Evolutionary conservation across 1,140 invertebrate genomes (phyloP), one percentile per base, ranked within the genome.

Genomic region (Mactra quadrangularis): DNA sequence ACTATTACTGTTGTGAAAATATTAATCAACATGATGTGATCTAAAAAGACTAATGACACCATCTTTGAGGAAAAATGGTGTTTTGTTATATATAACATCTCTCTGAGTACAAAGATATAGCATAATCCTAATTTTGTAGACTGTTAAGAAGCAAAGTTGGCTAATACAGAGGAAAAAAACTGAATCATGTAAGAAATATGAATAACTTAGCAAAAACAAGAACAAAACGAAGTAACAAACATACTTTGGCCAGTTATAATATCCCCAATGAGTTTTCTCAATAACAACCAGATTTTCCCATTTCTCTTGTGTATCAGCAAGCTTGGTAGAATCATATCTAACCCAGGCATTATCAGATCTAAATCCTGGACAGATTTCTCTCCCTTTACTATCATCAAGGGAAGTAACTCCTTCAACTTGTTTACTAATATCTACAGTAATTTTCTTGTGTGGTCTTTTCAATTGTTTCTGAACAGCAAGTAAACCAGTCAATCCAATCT

Each of bases 221-320:
- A n/a, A n/a, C n/a, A n/a, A n/a, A n/a, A n/a, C n/a, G n/a, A n/a
- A n/a, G n/a, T n/a, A 64, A 19, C 11, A 13, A 33, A 92, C 91
- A 88, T 93, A 94, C 93, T 95, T 95, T 0, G 97, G 96, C 97
- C 97, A 98, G 1, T 93, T 93, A 88, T 97, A 97, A 91, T 96
- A 98, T 3, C 97, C 97, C 81, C 94, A 93, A 86, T 95, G 94
- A 19, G 95, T 94, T 86, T 96, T 95, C 87, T 97, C 95, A 7
- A 97, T 90, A 87, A 95, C 95, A 45, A 95, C 94, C 1, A 93
- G 93, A 62, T 95, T 92, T 68, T 98, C 95, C 97, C 97, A 99
- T 33, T 89, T 85, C 77, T 96, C 95, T 86, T 95, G 94, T 25
- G 94, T 95, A 31, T 93, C 90, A 0, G 96, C 96, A 27, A 93